Conservation (phyloP, 1,140 invertebrate species). For the Melanaphis sacchari region DNA sequence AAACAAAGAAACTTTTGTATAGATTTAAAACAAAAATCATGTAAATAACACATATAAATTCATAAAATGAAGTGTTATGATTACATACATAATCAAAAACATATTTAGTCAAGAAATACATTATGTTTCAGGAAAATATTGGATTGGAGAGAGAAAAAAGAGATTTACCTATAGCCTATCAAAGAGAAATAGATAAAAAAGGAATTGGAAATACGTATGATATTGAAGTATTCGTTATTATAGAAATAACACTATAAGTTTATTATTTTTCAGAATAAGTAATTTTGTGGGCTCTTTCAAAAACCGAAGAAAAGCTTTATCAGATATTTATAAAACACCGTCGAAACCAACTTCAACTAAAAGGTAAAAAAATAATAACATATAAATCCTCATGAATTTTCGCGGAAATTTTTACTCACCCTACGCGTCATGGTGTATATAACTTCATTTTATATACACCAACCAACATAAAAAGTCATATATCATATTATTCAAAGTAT, state of each 20-base stretch:
- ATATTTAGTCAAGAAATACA: not conserved
- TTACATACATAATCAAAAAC: not conserved
- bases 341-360: not conserved
- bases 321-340: not conserved
- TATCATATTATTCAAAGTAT: not conserved
- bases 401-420: not conserved
- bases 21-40: not conserved
- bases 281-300: slow-evolving; percentile 6
- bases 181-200: slow-evolving; percentile 42
- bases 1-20: not conserved
- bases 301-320: slow-evolving; percentile 3
- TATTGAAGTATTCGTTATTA: not conserved
- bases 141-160: not conserved
- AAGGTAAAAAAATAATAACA: not conserved
- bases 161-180: not conserved
- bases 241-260: not conserved
- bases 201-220: slow-evolving; percentile 26
- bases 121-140: slow-evolving; percentile 2
- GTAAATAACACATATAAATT: not conserved
- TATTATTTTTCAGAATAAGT: slow-evolving; percentile 16
- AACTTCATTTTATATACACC: not conserved
- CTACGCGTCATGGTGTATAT: not conserved
- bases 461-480: not conserved
- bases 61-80: not conserved
- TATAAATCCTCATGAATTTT: not conserved